A percentile compares a stretch with the other conserved stretches of the same genome.
These are phyloP conservation scores for Ormyrus thymus DNA, from an alignment of 2,888 invertebrate species.

Conservation along the genomic window DNA sequence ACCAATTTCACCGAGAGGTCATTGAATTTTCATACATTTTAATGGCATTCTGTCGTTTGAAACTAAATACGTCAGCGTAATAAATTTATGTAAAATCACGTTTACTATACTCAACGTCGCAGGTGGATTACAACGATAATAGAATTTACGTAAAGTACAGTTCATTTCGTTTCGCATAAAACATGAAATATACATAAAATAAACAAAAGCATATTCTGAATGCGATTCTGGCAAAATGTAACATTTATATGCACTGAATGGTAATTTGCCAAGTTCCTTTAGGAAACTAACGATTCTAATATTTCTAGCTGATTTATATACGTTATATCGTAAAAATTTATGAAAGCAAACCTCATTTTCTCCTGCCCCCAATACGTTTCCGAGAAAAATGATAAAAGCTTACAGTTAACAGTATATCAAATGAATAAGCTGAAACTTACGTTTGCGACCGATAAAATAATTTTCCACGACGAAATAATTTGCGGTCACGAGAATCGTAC, in stretches of 20 bases:
- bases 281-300: background rate
- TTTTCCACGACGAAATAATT: background rate
- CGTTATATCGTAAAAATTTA: constrained; percentile 10
- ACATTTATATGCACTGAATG: too few species aligned
- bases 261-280: background rate
- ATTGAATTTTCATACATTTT: constrained; percentile 52
- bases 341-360: constrained; percentile 1
- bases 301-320: constrained; percentile 20
- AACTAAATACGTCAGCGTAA: constrained; percentile 24
- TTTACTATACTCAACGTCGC: constrained; percentile 23
- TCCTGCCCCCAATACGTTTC: constrained; percentile 9
- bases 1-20: constrained; percentile 27
- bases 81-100: constrained; percentile 19
- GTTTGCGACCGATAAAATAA: constrained; percentile 40
- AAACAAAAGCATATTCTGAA: too few species aligned
- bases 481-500: background rate
- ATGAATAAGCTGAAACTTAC: background rate
- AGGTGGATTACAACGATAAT: constrained; percentile 21
- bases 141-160: background rate
- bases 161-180: background rate
- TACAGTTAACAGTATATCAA: constrained; percentile 14
- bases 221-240: too few species aligned
- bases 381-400: constrained; percentile 8
- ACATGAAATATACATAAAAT: background rate
- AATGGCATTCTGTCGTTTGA: constrained; percentile 39